Percentiles rank a stretch among this genome's conserved stretches.
phyloP scores from a whole-genome alignment of 1,140 invertebrate species.

The Panulirus ornatus region DNA sequence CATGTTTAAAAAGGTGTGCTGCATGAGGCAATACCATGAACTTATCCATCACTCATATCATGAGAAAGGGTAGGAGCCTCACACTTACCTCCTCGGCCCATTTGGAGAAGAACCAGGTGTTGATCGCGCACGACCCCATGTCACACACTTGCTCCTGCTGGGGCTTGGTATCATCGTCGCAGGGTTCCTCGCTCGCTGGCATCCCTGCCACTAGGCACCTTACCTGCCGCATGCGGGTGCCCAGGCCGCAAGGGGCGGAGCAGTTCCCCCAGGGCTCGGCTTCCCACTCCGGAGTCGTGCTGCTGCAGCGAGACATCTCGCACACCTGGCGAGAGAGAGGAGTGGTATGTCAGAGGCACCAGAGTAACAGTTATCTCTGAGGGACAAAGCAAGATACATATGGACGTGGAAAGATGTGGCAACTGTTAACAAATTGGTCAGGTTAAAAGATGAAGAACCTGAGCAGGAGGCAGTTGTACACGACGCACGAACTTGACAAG shows the following conservation, averaged over 20 bases:
- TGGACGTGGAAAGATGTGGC: too few relatives aligned
- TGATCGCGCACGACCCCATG: slow-evolving; percentile 78
- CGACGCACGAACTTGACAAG: too few relatives aligned
- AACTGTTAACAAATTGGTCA: too few relatives aligned
- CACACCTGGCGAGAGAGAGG: slow-evolving; percentile 70
- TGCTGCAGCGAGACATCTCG: slow-evolving; percentile 79
- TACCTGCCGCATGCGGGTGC: slow-evolving; percentile 83
- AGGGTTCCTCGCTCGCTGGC: slow-evolving; percentile 76
- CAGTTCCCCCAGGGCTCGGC: slow-evolving; percentile 76
- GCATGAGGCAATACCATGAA: too few relatives aligned
- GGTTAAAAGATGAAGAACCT: too few relatives aligned
- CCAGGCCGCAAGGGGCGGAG: slow-evolving; percentile 82
- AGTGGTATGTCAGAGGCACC: too few relatives aligned
- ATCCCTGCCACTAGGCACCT: slow-evolving; percentile 79
- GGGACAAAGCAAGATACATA: too few relatives aligned
- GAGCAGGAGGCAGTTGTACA: too few relatives aligned
- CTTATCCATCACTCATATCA: too few relatives aligned
- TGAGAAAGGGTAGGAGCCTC: too few relatives aligned
- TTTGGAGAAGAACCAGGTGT: slow-evolving; percentile 79
- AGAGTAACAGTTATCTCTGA: too few relatives aligned
- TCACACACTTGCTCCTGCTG: slow-evolving; percentile 79
- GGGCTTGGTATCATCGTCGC: slow-evolving; percentile 77
- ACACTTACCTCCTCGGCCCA: slow-evolving; percentile 77
- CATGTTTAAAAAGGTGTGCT: too few relatives aligned
- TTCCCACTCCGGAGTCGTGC: slow-evolving; percentile 74